phyloP scores from a whole-genome alignment of 2,888 invertebrate genomes.

The Fragum sueziense region DNA sequence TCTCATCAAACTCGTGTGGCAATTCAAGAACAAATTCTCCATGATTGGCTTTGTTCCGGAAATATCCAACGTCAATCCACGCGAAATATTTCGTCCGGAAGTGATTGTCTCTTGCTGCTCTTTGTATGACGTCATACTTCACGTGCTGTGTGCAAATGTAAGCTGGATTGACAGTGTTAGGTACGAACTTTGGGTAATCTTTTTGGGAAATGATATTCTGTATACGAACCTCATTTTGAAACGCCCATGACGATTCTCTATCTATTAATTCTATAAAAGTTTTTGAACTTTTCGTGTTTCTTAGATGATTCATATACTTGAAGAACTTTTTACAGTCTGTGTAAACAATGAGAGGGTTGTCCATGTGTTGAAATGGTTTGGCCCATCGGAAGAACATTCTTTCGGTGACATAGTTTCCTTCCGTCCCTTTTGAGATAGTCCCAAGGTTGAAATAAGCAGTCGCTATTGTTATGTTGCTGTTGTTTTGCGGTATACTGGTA shows the following conservation, averaged over 20 bases:
- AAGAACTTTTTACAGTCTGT: conserved; percentile 59
- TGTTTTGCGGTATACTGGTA: too few species aligned
- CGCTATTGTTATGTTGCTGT: conserved; percentile 53
- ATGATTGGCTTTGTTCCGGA: conserved; percentile 40
- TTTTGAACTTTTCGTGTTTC: conserved; percentile 28
- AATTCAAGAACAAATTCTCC: conserved; percentile 45
- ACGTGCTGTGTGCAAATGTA: conserved; percentile 67
- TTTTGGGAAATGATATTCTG: conserved; percentile 42
- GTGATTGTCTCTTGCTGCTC: conserved; percentile 46
- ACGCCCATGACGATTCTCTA: conserved; percentile 61
- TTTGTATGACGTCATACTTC: conserved; percentile 61
- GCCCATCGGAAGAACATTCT: conserved; percentile 54
- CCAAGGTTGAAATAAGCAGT: conserved; percentile 69
- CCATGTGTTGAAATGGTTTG: conserved; percentile 39
- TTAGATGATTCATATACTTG: conserved; percentile 32
- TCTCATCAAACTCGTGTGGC: conserved; percentile 35
- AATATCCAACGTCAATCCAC: conserved; percentile 72
- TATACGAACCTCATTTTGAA: conserved; percentile 52
- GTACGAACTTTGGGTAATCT: conserved; percentile 64
- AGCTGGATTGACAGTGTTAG: conserved; percentile 67
- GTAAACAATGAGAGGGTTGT: conserved; percentile 63
- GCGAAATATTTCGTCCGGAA: conserved; percentile 61
- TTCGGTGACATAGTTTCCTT: conserved; percentile 13
- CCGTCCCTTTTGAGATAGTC: conserved; percentile 57
- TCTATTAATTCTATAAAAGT: conserved; percentile 52